Evolutionary conservation across 2,888 invertebrate genomes (phyloP), one percentile per base, ranked within the genome.

Genomic region (Punctoribates punctum): DNA sequence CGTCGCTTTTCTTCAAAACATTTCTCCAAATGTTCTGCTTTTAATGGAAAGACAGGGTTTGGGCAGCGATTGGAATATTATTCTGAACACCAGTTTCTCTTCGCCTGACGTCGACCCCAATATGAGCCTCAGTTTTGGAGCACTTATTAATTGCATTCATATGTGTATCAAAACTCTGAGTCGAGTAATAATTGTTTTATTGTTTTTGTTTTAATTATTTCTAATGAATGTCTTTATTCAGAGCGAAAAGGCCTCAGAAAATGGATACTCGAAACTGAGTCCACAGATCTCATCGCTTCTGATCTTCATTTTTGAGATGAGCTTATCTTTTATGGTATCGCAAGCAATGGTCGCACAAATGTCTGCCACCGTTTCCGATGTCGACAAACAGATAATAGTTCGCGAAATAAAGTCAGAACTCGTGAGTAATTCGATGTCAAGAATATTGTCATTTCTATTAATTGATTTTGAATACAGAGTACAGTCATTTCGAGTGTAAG

Each of bases 91-190:
- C 13, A 82, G 82, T n/a, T 84, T 85, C 78, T 82, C 82, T 60
- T 82, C 83, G 0, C 85, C 85, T 27, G 81, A 83, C 1, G 79
- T 83, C 60, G 84, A 85, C 73, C 82, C 82, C 73, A 82, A 83
- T 67, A 79, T 81, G 8, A 81, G 82, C 4, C 81, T 83, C 27
- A 82, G 83, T 46, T 85, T 84, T 80, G 85, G 85, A 34, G 83
- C 83, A 67, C 80, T 84, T 73, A 80, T 84, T 23, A 82, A 84
- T 17, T 82, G 83, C 79, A 81, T 83, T 54, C 84, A 81, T 67
- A 81, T 83, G 42, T 83, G 84, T 79, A 79, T 84, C 4, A 76
- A 76, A 75, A 65, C 70, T 1, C 34, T 70, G 0, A 65, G 46
- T 70, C 62, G 65, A 34, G 75, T 75, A 75, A 67, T 29, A 20